A percentile compares a stretch with the other conserved stretches of the same genome.
Conservation (phyloP, 2,888 invertebrate species). For the Coronaproctus castanopsis region DNA sequence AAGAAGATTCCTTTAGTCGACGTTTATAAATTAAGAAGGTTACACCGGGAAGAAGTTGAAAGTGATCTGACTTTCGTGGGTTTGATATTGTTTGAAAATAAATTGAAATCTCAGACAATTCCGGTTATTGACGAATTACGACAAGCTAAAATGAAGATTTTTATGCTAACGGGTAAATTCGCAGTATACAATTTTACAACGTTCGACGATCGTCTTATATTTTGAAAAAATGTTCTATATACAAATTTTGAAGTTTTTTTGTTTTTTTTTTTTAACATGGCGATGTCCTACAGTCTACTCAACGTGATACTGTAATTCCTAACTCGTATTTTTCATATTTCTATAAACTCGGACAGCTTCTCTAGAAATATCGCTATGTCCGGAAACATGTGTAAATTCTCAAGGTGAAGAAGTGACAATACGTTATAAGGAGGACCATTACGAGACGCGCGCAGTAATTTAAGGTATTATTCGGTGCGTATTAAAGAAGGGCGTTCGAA, state of each 20-base stretch:
- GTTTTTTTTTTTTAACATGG: background rate
- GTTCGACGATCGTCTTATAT: background rate
- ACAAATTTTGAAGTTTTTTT: no score
- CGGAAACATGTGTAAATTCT: no score
- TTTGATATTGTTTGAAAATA: conserved; percentile 34
- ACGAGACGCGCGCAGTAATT: no score
- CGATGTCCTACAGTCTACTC: no score
- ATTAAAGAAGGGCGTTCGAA: no score
- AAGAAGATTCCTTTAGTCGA: conserved; percentile 35
- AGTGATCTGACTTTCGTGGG: conserved; percentile 27
- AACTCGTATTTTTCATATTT: no score
- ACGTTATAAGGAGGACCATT: no score
- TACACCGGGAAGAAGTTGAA: conserved; percentile 32
- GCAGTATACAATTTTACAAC: background rate
- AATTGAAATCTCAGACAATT: conserved; percentile 32
- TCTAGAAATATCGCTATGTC: no score
- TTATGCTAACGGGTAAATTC: conserved; percentile 40
- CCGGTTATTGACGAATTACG: conserved; percentile 29
- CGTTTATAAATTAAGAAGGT: conserved; percentile 36
- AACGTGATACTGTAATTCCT: background rate
- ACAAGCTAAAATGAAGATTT: conserved; percentile 31
- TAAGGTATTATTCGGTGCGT: no score
- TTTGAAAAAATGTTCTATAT: background rate
- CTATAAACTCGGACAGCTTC: no score
- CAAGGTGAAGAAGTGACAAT: no score